phyloP scores from a whole-genome alignment of 2,113 vertebrate species.

The Eulemur macaco region DNA sequence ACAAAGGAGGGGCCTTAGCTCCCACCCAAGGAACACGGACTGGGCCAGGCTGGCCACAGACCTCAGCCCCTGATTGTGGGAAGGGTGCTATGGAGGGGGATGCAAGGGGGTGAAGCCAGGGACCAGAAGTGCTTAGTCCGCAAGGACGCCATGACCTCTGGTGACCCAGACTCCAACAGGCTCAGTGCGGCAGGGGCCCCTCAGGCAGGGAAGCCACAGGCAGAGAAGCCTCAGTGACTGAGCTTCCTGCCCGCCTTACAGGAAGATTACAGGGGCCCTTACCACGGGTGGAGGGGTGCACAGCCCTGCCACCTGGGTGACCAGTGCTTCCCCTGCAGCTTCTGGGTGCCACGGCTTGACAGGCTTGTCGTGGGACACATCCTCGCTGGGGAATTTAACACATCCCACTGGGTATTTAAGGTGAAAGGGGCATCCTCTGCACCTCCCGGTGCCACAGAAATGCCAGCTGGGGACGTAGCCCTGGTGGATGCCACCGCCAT shows the following conservation, averaged over 20 bases:
- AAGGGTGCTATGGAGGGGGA: not conserved
- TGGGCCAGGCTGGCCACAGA: not conserved
- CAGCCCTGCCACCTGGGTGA: not conserved
- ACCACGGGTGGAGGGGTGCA: accelerated
- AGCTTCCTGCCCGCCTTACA: not conserved
- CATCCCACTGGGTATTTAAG: not conserved
- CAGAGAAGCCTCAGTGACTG: not conserved
- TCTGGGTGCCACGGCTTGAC: not conserved
- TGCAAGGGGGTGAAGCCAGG: constrained; percentile 1
- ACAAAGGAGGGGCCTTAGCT: not conserved
- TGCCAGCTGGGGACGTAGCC: not conserved
- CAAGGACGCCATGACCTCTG: not conserved
- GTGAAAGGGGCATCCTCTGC: not conserved
- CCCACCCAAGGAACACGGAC: too few relatives aligned
- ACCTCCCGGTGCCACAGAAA: not conserved
- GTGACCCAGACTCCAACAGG: not conserved
- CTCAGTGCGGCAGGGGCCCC: not conserved
- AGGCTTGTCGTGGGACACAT: accelerated
- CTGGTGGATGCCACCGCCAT: accelerated
- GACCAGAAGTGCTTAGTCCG: not conserved
- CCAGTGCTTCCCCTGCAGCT: not conserved
- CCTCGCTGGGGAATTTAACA: accelerated
- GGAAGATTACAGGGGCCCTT: not conserved
- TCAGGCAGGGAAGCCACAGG: not conserved
- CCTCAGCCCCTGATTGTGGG: not conserved